A percentile compares a stretch with the other conserved stretches of the same genome.
These are phyloP conservation scores for Exephanes ischioxanthus DNA, from an alignment of 2,888 invertebrate species.

Conservation along the genomic window DNA sequence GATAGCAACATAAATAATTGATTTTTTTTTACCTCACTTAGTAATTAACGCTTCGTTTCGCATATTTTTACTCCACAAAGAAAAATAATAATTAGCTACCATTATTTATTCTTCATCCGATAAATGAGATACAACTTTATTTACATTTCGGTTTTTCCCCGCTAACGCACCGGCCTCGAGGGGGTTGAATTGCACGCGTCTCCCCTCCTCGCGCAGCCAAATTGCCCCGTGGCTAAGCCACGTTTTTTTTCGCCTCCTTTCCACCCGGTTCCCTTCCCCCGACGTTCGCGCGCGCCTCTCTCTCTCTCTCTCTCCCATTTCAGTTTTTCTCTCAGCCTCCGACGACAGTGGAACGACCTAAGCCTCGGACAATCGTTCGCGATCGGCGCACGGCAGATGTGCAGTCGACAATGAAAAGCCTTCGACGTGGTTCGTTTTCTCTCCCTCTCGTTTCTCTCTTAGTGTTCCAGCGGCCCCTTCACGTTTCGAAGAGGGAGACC, in stretches of 20 bases:
- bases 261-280: conserved; percentile 74
- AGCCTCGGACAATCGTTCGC: conserved; percentile 83
- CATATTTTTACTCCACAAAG: not conserved
- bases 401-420: conserved; percentile 82
- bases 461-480: conserved; percentile 57
- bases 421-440: conserved; percentile 56
- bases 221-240: conserved; percentile 78
- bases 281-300: conserved; percentile 44
- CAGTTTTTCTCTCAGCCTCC: conserved; percentile 61
- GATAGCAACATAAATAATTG: too few species aligned
- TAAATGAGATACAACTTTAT: conserved; percentile 14
- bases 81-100: not conserved
- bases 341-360: conserved; percentile 71
- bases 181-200: conserved; percentile 62
- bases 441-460: conserved; percentile 71
- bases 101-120: not conserved
- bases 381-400: conserved; percentile 83
- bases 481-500: conserved; percentile 78
- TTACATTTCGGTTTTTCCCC: conserved; percentile 11
- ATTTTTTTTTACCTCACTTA: too few species aligned
- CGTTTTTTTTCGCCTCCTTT: conserved; percentile 74
- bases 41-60: not conserved
- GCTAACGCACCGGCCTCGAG: not conserved
- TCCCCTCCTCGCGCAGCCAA: conserved; percentile 62
- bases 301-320: conserved; percentile 56